Percentiles rank a stretch among this genome's conserved stretches.
These are phyloP conservation scores for Zaprionus lachaisei DNA, from an alignment of 1,140 invertebrate genomes.

Conservation along the genomic window DNA sequence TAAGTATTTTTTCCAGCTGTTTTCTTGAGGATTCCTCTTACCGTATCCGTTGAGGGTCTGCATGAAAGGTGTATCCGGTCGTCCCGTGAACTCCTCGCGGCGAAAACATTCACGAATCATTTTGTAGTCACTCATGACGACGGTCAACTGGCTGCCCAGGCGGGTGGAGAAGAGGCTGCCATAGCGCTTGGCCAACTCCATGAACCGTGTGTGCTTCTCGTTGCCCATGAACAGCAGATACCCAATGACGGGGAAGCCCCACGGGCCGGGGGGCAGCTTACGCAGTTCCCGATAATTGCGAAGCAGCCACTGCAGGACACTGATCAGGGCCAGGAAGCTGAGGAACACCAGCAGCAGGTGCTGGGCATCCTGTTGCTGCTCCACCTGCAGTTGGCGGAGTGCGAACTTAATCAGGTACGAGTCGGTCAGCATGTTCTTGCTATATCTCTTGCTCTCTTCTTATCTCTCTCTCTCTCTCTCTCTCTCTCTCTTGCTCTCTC, in stretches of 20 bases:
- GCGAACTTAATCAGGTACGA: constrained; percentile 81
- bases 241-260: constrained; percentile 92
- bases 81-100: constrained; percentile 92
- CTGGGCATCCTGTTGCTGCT: constrained; percentile 70
- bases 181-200: constrained; percentile 90
- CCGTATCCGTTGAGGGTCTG: constrained; percentile 95
- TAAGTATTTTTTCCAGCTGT: not conserved
- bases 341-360: constrained; percentile 86
- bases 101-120: constrained; percentile 93
- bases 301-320: constrained; percentile 85
- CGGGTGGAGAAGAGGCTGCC: constrained; percentile 92
- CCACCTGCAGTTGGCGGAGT: constrained; percentile 68
- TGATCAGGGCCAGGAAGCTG: constrained; percentile 85
- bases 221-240: constrained; percentile 92
- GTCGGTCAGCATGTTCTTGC: constrained; percentile 63
- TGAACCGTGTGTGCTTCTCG: constrained; percentile 91
- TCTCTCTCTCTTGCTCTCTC: constrained; percentile 5
- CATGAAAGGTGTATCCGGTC: constrained; percentile 93
- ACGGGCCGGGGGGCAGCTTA: constrained; percentile 92
- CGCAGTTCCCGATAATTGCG: constrained; percentile 85
- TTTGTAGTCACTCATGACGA: constrained; percentile 94
- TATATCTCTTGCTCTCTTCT: not conserved
- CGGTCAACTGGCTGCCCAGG: constrained; percentile 91
- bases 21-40: constrained; percentile 85
- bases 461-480: not conserved